Evolutionary conservation across 2,113 vertebrate species (phyloP).

Genomic region (Mobula hypostoma): DNA sequence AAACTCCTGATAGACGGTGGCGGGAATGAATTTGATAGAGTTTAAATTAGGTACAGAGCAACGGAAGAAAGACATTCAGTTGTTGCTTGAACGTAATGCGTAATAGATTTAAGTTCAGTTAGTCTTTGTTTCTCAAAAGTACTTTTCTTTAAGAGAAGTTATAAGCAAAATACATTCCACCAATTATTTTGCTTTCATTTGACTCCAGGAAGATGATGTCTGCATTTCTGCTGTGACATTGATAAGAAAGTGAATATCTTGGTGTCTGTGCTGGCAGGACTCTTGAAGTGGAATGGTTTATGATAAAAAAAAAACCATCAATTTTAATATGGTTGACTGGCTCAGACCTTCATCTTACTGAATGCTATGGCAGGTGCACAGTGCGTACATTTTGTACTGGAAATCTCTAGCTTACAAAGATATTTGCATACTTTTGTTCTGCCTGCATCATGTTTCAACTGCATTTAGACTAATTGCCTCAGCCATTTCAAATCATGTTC

Average conservation of each 20-base stretch:
- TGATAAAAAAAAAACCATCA: neutral
- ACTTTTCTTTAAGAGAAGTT: no score
- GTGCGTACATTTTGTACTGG: constrained; percentile 9
- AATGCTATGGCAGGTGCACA: constrained; percentile 16
- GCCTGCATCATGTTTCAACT: neutral
- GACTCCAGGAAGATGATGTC: neutral
- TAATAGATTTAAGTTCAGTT: neutral
- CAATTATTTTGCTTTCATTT: neutral
- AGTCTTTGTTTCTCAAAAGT: neutral
- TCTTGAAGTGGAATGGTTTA: no score
- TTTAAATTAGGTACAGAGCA: neutral
- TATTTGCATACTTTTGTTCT: constrained; percentile 16
- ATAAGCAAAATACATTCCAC: neutral
- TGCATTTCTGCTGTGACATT: neutral
- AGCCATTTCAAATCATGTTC: neutral
- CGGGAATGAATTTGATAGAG: neutral
- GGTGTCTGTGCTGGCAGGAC: neutral
- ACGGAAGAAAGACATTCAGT: neutral
- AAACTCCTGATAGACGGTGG: no score
- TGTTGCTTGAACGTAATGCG: neutral
- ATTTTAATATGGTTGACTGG: neutral
- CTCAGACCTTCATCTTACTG: neutral
- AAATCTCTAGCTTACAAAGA: constrained; percentile 21
- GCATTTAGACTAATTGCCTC: neutral
- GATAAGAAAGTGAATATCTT: neutral